Evolutionary conservation across 2,113 vertebrate genomes (phyloP), one percentile per base, ranked within the genome.

Genomic region (Murina feae): DNA sequence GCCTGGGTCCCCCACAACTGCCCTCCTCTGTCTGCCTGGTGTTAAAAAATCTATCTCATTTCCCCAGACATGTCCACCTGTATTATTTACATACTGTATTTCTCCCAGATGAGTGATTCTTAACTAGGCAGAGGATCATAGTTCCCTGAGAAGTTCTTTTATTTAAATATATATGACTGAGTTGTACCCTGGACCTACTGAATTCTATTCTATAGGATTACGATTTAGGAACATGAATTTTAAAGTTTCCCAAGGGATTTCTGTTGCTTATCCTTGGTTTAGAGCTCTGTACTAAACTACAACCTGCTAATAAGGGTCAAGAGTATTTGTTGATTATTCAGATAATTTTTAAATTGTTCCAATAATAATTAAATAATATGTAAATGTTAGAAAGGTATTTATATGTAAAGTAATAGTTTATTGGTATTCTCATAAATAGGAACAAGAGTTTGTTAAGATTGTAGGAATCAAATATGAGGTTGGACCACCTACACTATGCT

Each of bases 401-500:
- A 84, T 92, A 35, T 82, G 88, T 49, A 86, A 93, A 84, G 28
- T 92, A 92, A 79, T 96, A 78, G 91, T 81, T 39, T 92, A 17
- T 93, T 96, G 44, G 0, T 94, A 55, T 96, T 95, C 69, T 86
- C 30, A 72, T 91, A 35, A 96, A 93, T 88, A 99, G 99, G 99
- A 99, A 98, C 99, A 99, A 98, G 99, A 99, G 97, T 99, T 99
- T 97, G 99, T 99, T 97, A 99, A 99, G 97, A 98, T 99, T 97
- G 99, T 99, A 97, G 99, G 99, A 97, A 99, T 99, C 91, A 99
- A 99, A 97, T 99, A 99, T 82, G 99, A 99, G 97, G 98, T 99
- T 90, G 99, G 99, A 89, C 99, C 99, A 60, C 99, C 99, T 81
- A 99, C 99, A 0, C 98, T 99, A 37, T 99, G 99, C 98, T 99